Evolutionary conservation across 2,797 vertebrate species (phyloP).

Genomic region (Onychomys arenicola): DNA sequence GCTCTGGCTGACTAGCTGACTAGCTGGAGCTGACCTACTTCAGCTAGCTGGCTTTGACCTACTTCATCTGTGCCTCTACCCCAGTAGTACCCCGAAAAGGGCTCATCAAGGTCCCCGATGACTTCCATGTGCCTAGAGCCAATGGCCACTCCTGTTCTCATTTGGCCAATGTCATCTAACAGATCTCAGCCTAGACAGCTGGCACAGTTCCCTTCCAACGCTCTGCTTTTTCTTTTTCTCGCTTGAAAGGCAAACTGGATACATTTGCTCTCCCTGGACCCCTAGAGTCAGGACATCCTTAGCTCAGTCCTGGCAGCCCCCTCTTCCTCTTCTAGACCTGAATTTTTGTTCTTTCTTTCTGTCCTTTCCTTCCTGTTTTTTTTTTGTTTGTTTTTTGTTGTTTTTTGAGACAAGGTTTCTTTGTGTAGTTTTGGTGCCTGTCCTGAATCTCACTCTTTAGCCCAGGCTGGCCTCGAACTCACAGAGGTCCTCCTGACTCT

Average conservation of each 20-base stretch:
- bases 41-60: no score
- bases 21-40: neutral
- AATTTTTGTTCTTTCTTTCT: neutral
- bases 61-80: neutral
- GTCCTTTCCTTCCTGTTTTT: no score
- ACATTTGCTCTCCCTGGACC: neutral
- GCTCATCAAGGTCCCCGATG: neutral
- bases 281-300: neutral
- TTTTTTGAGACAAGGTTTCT: no score
- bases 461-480: no score
- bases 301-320: neutral
- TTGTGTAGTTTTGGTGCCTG: no score
- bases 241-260: neutral
- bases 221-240: neutral
- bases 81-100: neutral
- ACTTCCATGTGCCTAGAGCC: neutral
- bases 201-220: neutral
- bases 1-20: neutral
- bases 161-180: neutral
- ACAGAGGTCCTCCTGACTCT: no score
- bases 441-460: no score
- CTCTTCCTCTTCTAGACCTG: neutral
- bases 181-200: no score
- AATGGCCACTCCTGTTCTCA: no score
- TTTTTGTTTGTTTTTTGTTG: no score